Percentiles rank a stretch among this genome's conserved stretches.
Evolutionary conservation across 2,888 invertebrate genomes (phyloP).

Genomic region (Trachelus stipa): DNA sequence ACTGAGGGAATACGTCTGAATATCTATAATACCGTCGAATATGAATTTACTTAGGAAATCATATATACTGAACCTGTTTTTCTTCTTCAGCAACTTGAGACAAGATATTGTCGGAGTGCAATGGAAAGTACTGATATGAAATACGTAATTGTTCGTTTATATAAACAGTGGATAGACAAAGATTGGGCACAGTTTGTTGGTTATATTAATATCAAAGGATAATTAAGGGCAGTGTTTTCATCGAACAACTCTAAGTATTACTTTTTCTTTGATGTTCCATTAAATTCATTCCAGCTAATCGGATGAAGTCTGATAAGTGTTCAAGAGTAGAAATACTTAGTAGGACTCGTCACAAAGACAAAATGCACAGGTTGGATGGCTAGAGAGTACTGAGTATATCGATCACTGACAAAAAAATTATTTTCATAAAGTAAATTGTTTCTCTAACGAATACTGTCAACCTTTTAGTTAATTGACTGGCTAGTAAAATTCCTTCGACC

Average conservation of each 20-base stretch:
- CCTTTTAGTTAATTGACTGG: background rate
- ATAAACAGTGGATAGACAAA: background rate
- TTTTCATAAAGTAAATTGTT: background rate
- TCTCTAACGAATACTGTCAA: background rate
- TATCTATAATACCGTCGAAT: background rate
- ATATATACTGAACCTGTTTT: no score
- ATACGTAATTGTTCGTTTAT: background rate
- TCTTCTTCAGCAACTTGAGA: background rate
- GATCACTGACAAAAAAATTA: background rate
- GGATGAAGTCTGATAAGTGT: background rate
- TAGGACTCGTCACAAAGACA: background rate
- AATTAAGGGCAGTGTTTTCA: background rate
- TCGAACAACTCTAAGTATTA: background rate
- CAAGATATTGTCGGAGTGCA: background rate
- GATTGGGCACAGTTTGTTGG: background rate
- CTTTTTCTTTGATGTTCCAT: background rate
- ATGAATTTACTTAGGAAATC: background rate
- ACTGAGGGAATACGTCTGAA: background rate
- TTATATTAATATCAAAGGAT: background rate
- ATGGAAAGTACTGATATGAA: background rate
- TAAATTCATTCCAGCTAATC: background rate
- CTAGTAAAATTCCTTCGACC: background rate
- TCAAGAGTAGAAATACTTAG: background rate
- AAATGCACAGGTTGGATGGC: background rate
- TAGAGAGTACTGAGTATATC: background rate